Base-by-base conservation (phyloP, 2,797 vertebrate genomes). In the Gallinago nigripennis region DNA sequence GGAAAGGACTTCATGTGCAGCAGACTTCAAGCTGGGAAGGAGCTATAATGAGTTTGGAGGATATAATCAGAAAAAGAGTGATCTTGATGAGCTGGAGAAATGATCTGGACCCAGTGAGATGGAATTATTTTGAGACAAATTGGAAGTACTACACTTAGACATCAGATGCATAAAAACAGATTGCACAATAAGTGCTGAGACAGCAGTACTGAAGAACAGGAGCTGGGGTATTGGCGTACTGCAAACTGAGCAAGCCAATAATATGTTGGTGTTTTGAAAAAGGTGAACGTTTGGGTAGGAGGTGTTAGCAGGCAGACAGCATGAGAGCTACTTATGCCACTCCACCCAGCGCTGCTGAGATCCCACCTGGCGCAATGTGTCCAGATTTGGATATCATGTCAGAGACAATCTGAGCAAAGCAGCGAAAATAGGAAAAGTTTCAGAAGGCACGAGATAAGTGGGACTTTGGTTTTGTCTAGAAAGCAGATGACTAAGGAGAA, bases 231-330 rank as follows among this genome's bases (percentile, higher is more conserved):
- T 81, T 79, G 66, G 43, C 1, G 6, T 82, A 48, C 92, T 14
- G 12, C 88, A 93, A 93, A 92, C 75, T 91, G 93, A 97, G 94
- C 89, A 95, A 95, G 86, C 60, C 90, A 85, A 60, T 93, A 88
- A 87, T 72, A 75, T 77, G 90, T 92, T 92, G 83, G 65, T 95
- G 93, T 96, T 95, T 89, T 92, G 84, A 75, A 61, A 86, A 95
- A 95, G 94, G 92, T 95, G 90, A 88, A 72, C 95, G 82, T 94
- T 79, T 7, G 73, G 75, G 94, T 95, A 33, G 95, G 94, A 94
- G 92, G 94, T 92, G 92, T 90, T 97, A 92, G 81, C 93, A 95
- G 70, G 71, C 81, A 93, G 86, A n/a, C 58, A 82, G 69, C 69
- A 63, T 61, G 51, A 95, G 86, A 95, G 68, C 77, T 94, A 18